Evolutionary conservation across 2,888 invertebrate species (phyloP), one percentile per base, ranked within the genome.

Genomic region (Perizoma flavofasciatum): DNA sequence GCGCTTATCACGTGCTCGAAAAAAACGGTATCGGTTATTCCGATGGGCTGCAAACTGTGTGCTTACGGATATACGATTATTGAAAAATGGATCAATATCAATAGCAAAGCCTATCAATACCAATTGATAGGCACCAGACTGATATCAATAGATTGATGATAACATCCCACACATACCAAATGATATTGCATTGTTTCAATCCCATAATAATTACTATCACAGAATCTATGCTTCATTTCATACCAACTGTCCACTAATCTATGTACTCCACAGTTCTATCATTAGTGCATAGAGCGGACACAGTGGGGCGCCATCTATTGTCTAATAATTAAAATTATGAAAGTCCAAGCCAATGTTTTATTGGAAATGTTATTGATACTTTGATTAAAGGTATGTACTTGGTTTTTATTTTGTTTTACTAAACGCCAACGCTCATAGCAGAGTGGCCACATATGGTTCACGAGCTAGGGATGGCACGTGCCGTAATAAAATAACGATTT

Each of bases 301-400:
- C 88, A 58, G 78, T 87, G 80, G 90, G 90, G 83, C 69, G 84
- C 83, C 81, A 77, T 76, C 82, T 77, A 82, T 86, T 86, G 89
- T 87, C 74, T 78, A 69, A 75, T 89, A 87, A 90, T 90, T 89
- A 89, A 85, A 85, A 87, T 83, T 79, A 83, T 78, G 78, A 83
- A 85, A 83, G 69, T 68, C 71, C 72, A 71, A 72, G 72, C 77
- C 82, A 73, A 82, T 79, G 66, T 72, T 73, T 80, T 77, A 83
- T 82, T 79, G 74, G 68, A 72, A 75, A 67, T 62, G 78, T 78
- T 81, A 83, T 83, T 75, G 80, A 84, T 83, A 80, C 48, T 45
- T 54, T 50, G 46, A 46, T 45, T 7, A 32, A 22, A 22, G 22
- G 3, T 22, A 22, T 22, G 22, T 22, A 22, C 22, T 3, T 22